phyloP scores from a whole-genome alignment of 2,888 invertebrate species.

The Tachina grossa region DNA sequence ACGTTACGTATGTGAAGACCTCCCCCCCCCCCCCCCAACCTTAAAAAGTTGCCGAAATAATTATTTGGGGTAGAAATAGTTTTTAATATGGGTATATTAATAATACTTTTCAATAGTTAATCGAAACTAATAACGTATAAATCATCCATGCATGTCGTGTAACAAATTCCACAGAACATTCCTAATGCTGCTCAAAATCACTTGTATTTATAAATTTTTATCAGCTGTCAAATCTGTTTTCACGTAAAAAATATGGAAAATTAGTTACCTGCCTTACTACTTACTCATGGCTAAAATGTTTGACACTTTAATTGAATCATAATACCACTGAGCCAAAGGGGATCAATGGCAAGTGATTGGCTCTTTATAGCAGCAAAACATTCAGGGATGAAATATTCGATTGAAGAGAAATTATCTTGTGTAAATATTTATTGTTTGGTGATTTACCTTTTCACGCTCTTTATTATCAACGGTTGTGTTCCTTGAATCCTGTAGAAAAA shows the following conservation, averaged over 20 bases:
- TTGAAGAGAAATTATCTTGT: neutral
- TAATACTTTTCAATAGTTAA: neutral
- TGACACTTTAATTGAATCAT: slow-evolving; percentile 69
- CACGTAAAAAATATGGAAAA: slow-evolving; percentile 27
- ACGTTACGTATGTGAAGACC: no score
- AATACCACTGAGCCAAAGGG: slow-evolving; percentile 56
- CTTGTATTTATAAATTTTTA: slow-evolving; percentile 20
- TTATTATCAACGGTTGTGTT: slow-evolving; percentile 12
- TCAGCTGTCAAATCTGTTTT: slow-evolving; percentile 19
- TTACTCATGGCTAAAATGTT: slow-evolving; percentile 39
- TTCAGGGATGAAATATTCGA: slow-evolving; percentile 14
- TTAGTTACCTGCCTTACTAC: neutral
- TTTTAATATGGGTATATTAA: neutral
- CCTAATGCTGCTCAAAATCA: slow-evolving; percentile 3
- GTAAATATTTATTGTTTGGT: neutral
- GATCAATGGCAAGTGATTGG: slow-evolving; percentile 54
- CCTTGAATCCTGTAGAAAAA: neutral
- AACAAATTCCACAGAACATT: neutral
- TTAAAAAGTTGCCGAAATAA: no score
- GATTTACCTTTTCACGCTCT: neutral
- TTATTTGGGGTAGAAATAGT: no score
- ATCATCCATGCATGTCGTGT: neutral
- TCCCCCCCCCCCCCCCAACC: no score
- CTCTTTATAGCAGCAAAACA: neutral
- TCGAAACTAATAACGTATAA: neutral